A percentile compares a stretch with the other conserved stretches of the same genome.
Evolutionary conservation across 2,113 vertebrate species (phyloP).

Genomic region (Pterocles orientalis): DNA sequence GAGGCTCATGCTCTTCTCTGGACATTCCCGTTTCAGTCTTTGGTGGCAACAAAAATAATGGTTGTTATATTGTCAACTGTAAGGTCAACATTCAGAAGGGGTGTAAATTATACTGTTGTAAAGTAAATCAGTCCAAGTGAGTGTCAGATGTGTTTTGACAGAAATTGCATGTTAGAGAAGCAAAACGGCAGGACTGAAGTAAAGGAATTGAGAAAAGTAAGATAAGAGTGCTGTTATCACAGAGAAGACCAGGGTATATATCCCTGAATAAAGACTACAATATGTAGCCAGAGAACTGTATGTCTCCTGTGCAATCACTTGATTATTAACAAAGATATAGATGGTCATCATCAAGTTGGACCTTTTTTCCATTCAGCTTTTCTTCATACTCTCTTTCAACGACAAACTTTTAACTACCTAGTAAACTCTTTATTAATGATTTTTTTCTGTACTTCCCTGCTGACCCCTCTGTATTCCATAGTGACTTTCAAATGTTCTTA

Average conservation of each 20-base stretch:
- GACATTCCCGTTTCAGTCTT: not conserved
- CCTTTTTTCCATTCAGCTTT: not conserved
- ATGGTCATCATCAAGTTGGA: not conserved
- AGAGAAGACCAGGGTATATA: not conserved
- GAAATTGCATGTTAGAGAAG: not conserved
- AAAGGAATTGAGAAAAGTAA: not conserved
- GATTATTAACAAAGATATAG: not conserved
- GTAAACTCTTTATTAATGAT: not conserved
- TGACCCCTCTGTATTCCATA: not conserved
- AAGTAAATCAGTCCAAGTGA: constrained; percentile 7
- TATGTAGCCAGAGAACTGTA: not conserved
- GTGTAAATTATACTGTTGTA: constrained; percentile 12
- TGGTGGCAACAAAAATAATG: not conserved
- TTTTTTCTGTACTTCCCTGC: not conserved
- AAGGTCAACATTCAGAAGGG: constrained; percentile 6
- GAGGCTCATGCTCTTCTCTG: not conserved
- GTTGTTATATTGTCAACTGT: not conserved
- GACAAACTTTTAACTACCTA: not conserved
- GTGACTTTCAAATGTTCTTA: not conserved
- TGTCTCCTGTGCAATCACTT: not conserved
- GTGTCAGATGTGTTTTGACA: not conserved
- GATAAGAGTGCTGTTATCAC: not conserved
- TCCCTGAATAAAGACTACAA: not conserved
- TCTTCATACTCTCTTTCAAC: not conserved
- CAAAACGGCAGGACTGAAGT: not conserved